Evolutionary conservation across 2,888 invertebrate species (phyloP).

Genomic region (Leptinotarsa juncta): DNA sequence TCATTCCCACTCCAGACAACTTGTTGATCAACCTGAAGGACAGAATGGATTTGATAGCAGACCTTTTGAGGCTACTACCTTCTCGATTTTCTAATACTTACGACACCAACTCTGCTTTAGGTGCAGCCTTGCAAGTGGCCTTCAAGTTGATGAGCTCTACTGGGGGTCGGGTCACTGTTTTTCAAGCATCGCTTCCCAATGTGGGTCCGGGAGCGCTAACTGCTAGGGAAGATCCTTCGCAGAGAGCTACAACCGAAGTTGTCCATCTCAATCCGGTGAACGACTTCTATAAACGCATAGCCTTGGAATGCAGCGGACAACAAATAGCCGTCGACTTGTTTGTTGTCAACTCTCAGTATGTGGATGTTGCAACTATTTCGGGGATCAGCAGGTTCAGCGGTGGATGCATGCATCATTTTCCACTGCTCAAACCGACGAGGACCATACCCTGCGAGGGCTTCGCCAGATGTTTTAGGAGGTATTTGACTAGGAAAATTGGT

Average conservation of each 20-base stretch:
- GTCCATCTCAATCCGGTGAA: constrained; percentile 93
- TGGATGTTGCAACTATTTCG: constrained; percentile 92
- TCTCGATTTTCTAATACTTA: constrained; percentile 72
- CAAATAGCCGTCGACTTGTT: constrained; percentile 97
- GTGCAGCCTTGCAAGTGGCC: constrained; percentile 92
- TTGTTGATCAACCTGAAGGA: constrained; percentile 92
- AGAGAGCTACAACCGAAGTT: constrained; percentile 83
- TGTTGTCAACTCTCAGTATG: constrained; percentile 91
- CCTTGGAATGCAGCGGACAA: constrained; percentile 95
- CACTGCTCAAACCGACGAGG: constrained; percentile 82
- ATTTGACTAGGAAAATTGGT: constrained; percentile 96
- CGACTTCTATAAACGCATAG: constrained; percentile 96
- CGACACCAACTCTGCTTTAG: constrained; percentile 86
- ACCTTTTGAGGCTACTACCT: constrained; percentile 84
- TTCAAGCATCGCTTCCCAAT: constrained; percentile 90
- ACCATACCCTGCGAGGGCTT: constrained; percentile 80
- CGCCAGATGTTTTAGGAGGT: constrained; percentile 82
- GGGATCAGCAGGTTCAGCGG: constrained; percentile 93
- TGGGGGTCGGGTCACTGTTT: constrained; percentile 94
- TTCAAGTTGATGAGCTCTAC: constrained; percentile 92
- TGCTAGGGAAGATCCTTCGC: constrained; percentile 88
- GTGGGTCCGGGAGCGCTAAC: constrained; percentile 90
- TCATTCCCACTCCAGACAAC: constrained; percentile 93
- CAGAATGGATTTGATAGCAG: constrained; percentile 79
- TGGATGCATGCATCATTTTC: constrained; percentile 92